phyloP scores from a whole-genome alignment of 1,140 invertebrate species.

The Latrodectus geometricus region DNA sequence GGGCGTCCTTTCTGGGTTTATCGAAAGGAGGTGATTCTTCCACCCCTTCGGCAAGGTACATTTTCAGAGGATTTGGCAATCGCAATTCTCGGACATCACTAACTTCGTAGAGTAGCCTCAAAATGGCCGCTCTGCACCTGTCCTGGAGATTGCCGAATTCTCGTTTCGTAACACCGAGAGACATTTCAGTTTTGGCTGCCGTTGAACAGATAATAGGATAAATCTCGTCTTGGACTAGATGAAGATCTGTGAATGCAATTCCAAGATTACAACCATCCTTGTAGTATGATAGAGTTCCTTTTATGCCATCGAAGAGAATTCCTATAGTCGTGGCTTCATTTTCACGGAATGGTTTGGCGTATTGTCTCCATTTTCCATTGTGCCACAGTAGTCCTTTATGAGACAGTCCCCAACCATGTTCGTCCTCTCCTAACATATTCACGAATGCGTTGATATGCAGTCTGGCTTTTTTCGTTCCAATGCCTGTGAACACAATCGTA shows the following conservation, averaged over 20 bases:
- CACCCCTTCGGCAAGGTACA: conserved; percentile 64
- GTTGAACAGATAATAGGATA: conserved; percentile 81
- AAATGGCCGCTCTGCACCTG: conserved; percentile 68
- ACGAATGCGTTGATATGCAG: conserved; percentile 78
- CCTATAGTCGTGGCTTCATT: conserved; percentile 78
- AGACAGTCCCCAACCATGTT: conserved; percentile 79
- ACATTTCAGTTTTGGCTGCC: conserved; percentile 82
- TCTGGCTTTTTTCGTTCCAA: conserved; percentile 76
- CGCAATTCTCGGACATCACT: conserved; percentile 65
- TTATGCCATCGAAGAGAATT: conserved; percentile 76
- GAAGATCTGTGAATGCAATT: conserved; percentile 72
- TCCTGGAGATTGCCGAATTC: conserved; percentile 79
- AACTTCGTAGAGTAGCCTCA: conserved; percentile 62
- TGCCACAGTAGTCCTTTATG: conserved; percentile 82
- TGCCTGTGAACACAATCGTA: conserved; percentile 67
- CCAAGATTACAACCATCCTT: conserved; percentile 78
- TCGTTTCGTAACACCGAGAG: conserved; percentile 72
- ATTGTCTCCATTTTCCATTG: conserved; percentile 74
- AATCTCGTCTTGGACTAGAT: conserved; percentile 72
- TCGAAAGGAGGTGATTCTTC: background rate
- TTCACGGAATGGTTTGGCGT: conserved; percentile 78
- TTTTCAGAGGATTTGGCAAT: conserved; percentile 67
- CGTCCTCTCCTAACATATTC: conserved; percentile 79
- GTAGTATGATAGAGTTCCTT: conserved; percentile 79
- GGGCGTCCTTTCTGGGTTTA: background rate